Base-by-base conservation (phyloP, 2,113 vertebrate species). In the Anhinga anhinga region DNA sequence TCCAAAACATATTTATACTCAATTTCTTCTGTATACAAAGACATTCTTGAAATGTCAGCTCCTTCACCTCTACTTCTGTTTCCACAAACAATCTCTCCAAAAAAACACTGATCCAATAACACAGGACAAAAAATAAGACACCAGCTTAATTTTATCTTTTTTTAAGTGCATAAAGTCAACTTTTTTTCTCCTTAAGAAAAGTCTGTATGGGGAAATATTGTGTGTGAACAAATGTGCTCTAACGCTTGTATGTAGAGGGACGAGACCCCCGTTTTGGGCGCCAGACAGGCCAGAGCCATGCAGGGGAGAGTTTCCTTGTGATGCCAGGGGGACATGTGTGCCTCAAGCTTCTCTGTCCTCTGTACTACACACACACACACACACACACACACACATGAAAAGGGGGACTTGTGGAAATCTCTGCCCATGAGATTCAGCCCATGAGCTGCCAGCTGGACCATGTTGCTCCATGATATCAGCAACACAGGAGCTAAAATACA, bases 301-400 rank as follows among this genome's bases (percentile, higher is more conserved):
- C n/a, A 34, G 22, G 29, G 42, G 25, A 59, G 6, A 6, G 25
- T 10, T 85, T 26, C 7, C 11, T 26, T 7, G 58, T 9, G 59
- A 62, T 44, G 19, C 16, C 21, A 36, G 27, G 30, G 0, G 1
- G n/a, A 36, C 1, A 5, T 0, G 3, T 2, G 67, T 42, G 44
- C 53, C 34, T 65, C 22, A 19, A 42, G 29, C 14, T 71, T 22
- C 56, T 55, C 32, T 34, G 65, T 16, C 27, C 50, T 71, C 45
- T 49, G 49, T 21, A 40, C 21, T 13, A 8, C 25, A 61, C 38
- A 7, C 74, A 29, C 1, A 15, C 44, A 27, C 32, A 18, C 14
- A 23, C 1, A 7, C 34, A 7, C 44, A 27, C 32, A 15, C 14
- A 23, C 1, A 7, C 34, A 22, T 15, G 34, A 69, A 34, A 47